Conservation (phyloP, 2,888 invertebrate genomes). For the Cylindroiulus punctatus region DNA sequence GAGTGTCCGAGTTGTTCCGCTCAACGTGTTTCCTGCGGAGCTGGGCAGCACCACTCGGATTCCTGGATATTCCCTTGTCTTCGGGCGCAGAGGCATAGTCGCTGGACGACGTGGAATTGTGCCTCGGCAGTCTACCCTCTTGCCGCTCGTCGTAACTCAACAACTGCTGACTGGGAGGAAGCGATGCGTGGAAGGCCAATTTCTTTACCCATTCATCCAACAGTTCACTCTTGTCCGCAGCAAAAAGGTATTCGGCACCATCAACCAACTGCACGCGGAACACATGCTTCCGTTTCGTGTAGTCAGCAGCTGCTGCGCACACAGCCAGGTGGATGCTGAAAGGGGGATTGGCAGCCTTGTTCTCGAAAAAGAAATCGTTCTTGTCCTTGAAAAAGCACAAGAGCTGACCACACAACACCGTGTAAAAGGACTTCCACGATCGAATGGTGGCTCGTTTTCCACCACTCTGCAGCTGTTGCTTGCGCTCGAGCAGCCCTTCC, state of each 20-base stretch:
- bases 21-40: not conserved
- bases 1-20: constrained; percentile 47
- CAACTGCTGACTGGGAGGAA: constrained; percentile 89
- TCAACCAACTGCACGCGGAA: constrained; percentile 87
- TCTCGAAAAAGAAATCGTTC: constrained; percentile 81
- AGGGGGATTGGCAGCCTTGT: constrained; percentile 88
- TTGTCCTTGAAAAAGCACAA: constrained; percentile 98
- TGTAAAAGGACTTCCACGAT: constrained; percentile 95
- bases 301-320: constrained; percentile 89
- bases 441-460: constrained; percentile 94
- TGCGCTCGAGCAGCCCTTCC: constrained; percentile 89
- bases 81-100: constrained; percentile 52
- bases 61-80: constrained; percentile 11
- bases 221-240: constrained; percentile 77
- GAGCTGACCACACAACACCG: constrained; percentile 94
- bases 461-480: constrained; percentile 92
- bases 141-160: constrained; percentile 76
- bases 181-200: constrained; percentile 89
- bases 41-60: not conserved
- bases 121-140: not conserved
- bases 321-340: constrained; percentile 80
- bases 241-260: constrained; percentile 92
- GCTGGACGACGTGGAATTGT: constrained; percentile 49
- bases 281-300: constrained; percentile 93
- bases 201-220: constrained; percentile 92